Evolutionary conservation across 2,888 invertebrate genomes (phyloP), one percentile per base, ranked within the genome.

Genomic region (Drosophila quinaria): DNA sequence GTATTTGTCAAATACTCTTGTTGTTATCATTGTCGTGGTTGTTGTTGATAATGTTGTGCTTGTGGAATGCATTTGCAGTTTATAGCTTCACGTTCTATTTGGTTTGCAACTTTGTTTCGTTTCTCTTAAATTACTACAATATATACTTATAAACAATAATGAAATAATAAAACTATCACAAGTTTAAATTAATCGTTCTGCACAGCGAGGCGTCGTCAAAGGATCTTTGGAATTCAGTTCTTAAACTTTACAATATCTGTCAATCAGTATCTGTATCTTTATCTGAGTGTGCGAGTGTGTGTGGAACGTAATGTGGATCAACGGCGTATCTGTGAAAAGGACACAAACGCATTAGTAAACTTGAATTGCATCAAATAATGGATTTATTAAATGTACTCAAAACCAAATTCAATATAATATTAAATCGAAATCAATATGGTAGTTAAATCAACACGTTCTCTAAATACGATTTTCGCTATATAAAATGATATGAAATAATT

Each of bases 1-100:
- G 44, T 66, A 70, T 39, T 49, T 70, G 22, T 78, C 60, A 49
- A 60, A 63, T 29, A 17, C 52, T 47, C 47, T 41, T 25, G 47
- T 33, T 51, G 37, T 61, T 47, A 44, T 56, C 44, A 46, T 46
- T 35, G 35, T 37, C 25, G 56, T 31, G 11, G 29, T 51, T 47
- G 50, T 44, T 52, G 31, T 47, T 64, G 52, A 33, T 56, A 25
- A 44, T 42, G 31, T 59, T 63, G 59, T 69, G 71, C 51, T 81
- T 75, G 49, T 85, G 89, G 87, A 87, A 87, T 87, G 86, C 87
- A 86, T 87, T 74, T 67, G 49, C 52, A 65, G 55, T 55, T 69
- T 62, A 15, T 55, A 55, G 49, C 47, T 62, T 62, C 33, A 33
- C 54, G 39, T 52, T 37, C 41, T 79, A 58, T 77, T 65, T 81